A percentile compares a stretch with the other conserved stretches of the same genome.
Conservation (phyloP, 2,113 vertebrate genomes). For the Candoia aspera region DNA sequence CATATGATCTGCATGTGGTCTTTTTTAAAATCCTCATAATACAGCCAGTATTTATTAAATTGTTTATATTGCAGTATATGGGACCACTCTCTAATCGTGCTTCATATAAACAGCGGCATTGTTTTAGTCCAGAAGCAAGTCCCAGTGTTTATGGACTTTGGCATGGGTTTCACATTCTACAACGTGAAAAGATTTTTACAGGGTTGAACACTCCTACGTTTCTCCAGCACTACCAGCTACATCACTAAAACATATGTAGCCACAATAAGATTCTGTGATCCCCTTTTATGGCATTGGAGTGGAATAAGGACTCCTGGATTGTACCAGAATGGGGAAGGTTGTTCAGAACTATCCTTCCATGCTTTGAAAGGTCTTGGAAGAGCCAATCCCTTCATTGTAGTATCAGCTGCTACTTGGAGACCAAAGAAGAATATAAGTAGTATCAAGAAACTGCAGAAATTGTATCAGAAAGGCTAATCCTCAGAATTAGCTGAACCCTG, state of each 20-base stretch:
- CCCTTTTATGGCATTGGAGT: conserved; percentile 46
- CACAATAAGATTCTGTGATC: neutral
- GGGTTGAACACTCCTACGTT: conserved; percentile 25
- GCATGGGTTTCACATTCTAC: conserved; percentile 49
- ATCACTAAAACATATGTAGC: conserved; percentile 1
- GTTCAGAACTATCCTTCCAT: neutral
- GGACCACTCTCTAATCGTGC: conserved; percentile 49
- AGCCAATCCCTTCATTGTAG: neutral
- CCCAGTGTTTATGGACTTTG: conserved; percentile 55
- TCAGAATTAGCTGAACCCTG: neutral
- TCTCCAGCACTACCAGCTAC: conserved; percentile 26
- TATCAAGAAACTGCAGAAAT: neutral
- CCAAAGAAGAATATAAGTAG: neutral
- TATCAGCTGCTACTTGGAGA: too few species aligned
- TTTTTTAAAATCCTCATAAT: conserved; percentile 38
- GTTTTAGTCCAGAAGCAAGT: conserved; percentile 37
- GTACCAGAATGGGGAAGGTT: neutral
- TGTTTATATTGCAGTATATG: conserved; percentile 22
- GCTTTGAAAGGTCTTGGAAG: neutral
- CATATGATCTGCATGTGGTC: neutral
- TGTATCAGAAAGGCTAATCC: neutral
- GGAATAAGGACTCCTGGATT: neutral
- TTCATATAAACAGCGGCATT: conserved; percentile 37
- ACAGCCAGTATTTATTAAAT: conserved; percentile 21
- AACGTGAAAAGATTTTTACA: conserved; percentile 46